Percentiles rank a stretch among this genome's conserved stretches.
These are phyloP conservation scores for Drosophila elegans DNA, from an alignment of 1,140 invertebrate genomes.

Conservation along the genomic window DNA sequence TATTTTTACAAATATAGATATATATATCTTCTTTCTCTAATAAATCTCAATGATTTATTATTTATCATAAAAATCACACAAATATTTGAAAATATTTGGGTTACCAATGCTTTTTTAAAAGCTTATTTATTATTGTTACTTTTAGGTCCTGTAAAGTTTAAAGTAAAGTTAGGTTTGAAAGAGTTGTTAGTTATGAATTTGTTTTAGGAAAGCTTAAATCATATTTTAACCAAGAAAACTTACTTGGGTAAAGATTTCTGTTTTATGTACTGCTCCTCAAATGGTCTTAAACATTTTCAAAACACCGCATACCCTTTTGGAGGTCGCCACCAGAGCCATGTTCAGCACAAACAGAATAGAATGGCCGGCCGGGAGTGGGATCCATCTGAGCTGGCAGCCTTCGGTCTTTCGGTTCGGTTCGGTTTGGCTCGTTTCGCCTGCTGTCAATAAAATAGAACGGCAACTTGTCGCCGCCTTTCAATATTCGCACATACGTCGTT, in stretches of 20 bases:
- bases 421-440: conserved; percentile 39
- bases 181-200: too few species aligned
- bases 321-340: conserved; percentile 11
- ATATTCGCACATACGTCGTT: conserved; percentile 66
- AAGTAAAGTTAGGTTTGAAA: too few species aligned
- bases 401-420: conserved; percentile 22
- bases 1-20: too few species aligned
- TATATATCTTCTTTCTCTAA: too few species aligned
- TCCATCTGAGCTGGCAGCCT: conserved; percentile 23
- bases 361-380: background rate
- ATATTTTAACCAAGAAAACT: background rate
- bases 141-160: too few species aligned
- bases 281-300: background rate
- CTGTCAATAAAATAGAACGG: conserved; percentile 65
- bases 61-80: too few species aligned
- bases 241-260: too few species aligned
- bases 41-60: too few species aligned
- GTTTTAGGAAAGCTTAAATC: background rate
- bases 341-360: conserved; percentile 47
- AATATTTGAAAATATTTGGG: too few species aligned
- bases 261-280: background rate
- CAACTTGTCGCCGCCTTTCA: conserved; percentile 75
- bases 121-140: too few species aligned
- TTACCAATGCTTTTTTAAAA: too few species aligned
- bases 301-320: background rate